phyloP scores from a whole-genome alignment of 1,140 invertebrate genomes.

The Drosophila leontia region DNA sequence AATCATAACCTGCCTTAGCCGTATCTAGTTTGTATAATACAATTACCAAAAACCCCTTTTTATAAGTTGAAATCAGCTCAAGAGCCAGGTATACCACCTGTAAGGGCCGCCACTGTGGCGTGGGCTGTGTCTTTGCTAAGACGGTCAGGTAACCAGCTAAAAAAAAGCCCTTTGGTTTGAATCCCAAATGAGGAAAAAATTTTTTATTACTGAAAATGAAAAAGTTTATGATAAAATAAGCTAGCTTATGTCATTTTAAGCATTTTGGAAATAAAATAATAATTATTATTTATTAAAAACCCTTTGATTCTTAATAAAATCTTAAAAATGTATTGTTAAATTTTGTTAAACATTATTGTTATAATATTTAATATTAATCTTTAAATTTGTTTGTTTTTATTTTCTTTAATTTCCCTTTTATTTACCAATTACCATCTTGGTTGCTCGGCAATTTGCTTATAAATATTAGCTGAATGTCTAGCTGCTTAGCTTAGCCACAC shows the following conservation, averaged over 20 bases:
- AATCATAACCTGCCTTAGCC: neutral
- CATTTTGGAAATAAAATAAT: neutral
- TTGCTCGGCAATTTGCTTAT: neutral
- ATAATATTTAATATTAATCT: too few species aligned
- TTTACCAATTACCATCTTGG: neutral
- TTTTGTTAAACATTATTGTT: neutral
- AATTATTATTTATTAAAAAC: neutral
- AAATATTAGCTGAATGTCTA: neutral
- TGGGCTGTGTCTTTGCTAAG: neutral
- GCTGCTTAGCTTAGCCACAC: constrained; percentile 28
- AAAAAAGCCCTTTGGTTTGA: neutral
- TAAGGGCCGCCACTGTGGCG: neutral
- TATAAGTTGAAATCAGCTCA: neutral
- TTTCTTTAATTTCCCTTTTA: neutral
- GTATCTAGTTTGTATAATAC: neutral
- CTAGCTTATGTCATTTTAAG: neutral
- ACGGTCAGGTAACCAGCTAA: neutral
- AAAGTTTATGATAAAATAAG: neutral
- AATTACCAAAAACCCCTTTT: neutral
- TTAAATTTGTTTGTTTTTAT: too few species aligned
- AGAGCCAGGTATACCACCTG: neutral
- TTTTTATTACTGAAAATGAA: neutral
- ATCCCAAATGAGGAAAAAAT: neutral
- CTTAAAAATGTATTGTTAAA: neutral
- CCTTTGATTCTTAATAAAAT: too few species aligned